Conservation (phyloP, 2,888 invertebrate genomes). For the Molorchus minor region DNA sequence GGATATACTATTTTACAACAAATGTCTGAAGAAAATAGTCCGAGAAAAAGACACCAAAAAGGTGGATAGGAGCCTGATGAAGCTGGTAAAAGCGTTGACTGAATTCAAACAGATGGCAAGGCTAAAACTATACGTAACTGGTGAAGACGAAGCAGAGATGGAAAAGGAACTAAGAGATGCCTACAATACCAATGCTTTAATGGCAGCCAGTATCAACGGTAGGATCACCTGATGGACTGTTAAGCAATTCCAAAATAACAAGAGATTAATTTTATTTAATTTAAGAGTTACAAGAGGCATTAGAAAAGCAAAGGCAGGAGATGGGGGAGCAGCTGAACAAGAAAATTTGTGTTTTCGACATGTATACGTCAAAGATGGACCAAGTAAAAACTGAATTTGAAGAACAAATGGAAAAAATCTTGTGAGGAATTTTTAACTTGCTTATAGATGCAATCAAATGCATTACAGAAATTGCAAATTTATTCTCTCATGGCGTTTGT, state of each 20-base stretch:
- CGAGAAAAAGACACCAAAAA: conserved; percentile 6
- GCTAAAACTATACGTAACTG: conserved; percentile 43
- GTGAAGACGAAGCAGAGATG: conserved; percentile 42
- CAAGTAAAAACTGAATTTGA: conserved; percentile 43
- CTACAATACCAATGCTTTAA: conserved; percentile 44
- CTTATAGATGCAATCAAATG: neutral
- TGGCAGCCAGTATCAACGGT: conserved; percentile 41
- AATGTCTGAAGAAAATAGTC: conserved; percentile 33
- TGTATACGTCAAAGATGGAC: conserved; percentile 45
- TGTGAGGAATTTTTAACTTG: conserved; percentile 44
- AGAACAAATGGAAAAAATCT: conserved; percentile 39
- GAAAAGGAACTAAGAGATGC: conserved; percentile 46
- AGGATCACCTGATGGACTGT: neutral
- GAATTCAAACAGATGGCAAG: conserved; percentile 37
- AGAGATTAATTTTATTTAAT: neutral
- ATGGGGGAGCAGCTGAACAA: conserved; percentile 46
- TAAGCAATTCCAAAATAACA: neutral
- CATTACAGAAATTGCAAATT: neutral
- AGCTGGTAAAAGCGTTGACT: conserved; percentile 28
- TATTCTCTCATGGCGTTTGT: conserved; percentile 2
- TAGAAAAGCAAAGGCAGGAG: conserved; percentile 48
- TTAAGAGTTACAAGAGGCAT: conserved; percentile 46
- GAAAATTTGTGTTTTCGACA: conserved; percentile 44
- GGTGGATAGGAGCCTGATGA: conserved; percentile 24
- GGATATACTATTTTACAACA: conserved; percentile 43